Evolutionary conservation across 1,140 invertebrate species (phyloP).

Genomic region (Rhopalosiphum padi): DNA sequence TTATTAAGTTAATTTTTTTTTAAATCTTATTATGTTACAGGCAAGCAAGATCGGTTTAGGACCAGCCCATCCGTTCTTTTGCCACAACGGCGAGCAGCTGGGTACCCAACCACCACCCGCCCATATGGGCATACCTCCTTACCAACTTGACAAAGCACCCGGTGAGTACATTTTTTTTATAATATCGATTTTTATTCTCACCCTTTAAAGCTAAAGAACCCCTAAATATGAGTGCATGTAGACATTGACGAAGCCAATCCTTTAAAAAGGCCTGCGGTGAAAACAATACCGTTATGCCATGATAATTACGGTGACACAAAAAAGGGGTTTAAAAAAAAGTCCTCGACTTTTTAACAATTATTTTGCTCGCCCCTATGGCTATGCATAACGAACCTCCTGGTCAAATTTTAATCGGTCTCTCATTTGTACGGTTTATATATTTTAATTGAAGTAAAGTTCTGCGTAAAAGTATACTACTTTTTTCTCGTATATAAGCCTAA

Average conservation of each 20-base stretch:
- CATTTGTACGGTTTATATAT: conserved; percentile 48
- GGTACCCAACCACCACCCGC: conserved; percentile 91
- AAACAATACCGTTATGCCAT: conserved; percentile 56
- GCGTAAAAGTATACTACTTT: conserved; percentile 47
- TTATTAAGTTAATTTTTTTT: neutral
- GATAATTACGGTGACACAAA: conserved; percentile 56
- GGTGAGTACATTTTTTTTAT: conserved; percentile 67
- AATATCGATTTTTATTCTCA: conserved; percentile 55
- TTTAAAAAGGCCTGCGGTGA: conserved; percentile 56
- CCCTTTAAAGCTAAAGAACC: conserved; percentile 52
- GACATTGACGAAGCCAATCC: conserved; percentile 58
- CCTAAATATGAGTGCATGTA: conserved; percentile 52
- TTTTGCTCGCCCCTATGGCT: conserved; percentile 34
- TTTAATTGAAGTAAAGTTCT: conserved; percentile 48
- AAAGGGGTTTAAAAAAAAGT: conserved; percentile 43
- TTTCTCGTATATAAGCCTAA: conserved; percentile 35
- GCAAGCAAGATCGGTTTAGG: conserved; percentile 87
- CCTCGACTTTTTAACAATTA: conserved; percentile 58
- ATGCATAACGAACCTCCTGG: conserved; percentile 43
- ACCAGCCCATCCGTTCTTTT: conserved; percentile 80
- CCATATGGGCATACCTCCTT: conserved; percentile 95
- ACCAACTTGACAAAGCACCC: conserved; percentile 81
- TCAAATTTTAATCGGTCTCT: conserved; percentile 54
- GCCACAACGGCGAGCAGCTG: conserved; percentile 83
- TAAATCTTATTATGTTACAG: conserved; percentile 71